phyloP scores from a whole-genome alignment of 1,140 invertebrate species.

The Philotrypesis tridentata region DNA sequence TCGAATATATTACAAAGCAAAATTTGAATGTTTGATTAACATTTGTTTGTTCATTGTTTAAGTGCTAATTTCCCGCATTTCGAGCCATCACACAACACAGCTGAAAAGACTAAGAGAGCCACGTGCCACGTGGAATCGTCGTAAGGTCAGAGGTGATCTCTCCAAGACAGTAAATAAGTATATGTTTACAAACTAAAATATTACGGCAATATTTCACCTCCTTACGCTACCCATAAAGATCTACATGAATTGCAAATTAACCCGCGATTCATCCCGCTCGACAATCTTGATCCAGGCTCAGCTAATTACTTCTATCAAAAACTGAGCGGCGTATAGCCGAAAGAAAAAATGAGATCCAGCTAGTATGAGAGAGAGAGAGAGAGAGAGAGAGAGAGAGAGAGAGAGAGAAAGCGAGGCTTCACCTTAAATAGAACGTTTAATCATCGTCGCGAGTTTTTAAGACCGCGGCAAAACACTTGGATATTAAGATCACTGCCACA shows the following conservation, averaged over 20 bases:
- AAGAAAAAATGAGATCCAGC: not conserved
- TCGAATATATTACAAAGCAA: too few relatives aligned
- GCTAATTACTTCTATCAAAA: not conserved
- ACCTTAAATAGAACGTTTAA: not conserved
- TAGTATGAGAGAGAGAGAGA: not conserved
- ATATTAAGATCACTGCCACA: conserved; percentile 1
- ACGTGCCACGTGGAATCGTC: too few relatives aligned
- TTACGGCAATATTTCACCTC: not conserved
- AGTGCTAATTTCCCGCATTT: too few relatives aligned
- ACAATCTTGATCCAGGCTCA: not conserved
- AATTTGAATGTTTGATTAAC: too few relatives aligned
- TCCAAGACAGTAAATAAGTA: too few relatives aligned
- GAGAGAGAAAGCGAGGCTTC: not conserved
- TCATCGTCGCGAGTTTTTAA: conserved; percentile 8
- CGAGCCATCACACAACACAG: too few relatives aligned
- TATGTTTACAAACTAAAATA: too few relatives aligned
- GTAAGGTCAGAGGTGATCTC: too few relatives aligned
- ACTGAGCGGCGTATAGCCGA: not conserved
- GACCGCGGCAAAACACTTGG: conserved; percentile 22
- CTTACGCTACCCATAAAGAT: too few relatives aligned
- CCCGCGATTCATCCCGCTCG: not conserved
- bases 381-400: not conserved
- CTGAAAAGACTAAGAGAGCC: too few relatives aligned
- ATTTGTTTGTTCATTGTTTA: too few relatives aligned
- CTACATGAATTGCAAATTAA: too few relatives aligned